Conservation (phyloP, 2,888 invertebrate genomes). For the Caenorhabditis sulstoni region DNA sequence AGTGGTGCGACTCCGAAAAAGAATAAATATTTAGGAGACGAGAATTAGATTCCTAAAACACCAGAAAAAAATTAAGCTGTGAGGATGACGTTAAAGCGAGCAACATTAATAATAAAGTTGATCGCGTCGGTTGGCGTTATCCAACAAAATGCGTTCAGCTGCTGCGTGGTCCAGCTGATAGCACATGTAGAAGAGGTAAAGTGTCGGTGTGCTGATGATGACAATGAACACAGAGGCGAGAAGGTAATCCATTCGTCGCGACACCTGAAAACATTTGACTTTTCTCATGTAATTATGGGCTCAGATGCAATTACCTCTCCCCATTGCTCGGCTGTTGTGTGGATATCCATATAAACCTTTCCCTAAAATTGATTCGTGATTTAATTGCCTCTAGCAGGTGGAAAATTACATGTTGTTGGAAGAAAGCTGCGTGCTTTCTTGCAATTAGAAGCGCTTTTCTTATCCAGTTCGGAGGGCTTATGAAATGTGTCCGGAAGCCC, state of each 20-base stretch:
- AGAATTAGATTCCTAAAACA: not conserved
- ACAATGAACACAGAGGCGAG: conserved; percentile 64
- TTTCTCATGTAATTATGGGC: not conserved
- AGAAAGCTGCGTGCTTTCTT: conserved; percentile 40
- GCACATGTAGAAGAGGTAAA: conserved; percentile 66
- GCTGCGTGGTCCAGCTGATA: conserved; percentile 41
- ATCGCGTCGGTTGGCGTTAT: conserved; percentile 45
- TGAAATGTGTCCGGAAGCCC: conserved; percentile 63
- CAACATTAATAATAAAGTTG: conserved; percentile 45
- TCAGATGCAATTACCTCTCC: conserved; percentile 52
- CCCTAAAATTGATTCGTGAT: too few relatives aligned
- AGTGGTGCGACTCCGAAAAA: not conserved
- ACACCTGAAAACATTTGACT: conserved; percentile 47
- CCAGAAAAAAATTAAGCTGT: conserved; percentile 1
- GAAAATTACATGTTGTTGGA: conserved; percentile 43
- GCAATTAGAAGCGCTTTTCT: conserved; percentile 47
- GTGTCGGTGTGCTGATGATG: conserved; percentile 67
- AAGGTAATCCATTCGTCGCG: conserved; percentile 69
- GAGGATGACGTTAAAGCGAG: not conserved
- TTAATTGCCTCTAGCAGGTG: too few relatives aligned
- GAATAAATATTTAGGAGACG: conserved; percentile 5
- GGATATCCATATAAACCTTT: conserved; percentile 54
- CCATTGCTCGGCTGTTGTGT: conserved; percentile 67
- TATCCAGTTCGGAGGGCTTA: conserved; percentile 65
- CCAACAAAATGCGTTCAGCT: conserved; percentile 40